Evolutionary conservation across 2,888 invertebrate species (phyloP), one percentile per base, ranked within the genome.

Genomic region (Agrypnus murinus): DNA sequence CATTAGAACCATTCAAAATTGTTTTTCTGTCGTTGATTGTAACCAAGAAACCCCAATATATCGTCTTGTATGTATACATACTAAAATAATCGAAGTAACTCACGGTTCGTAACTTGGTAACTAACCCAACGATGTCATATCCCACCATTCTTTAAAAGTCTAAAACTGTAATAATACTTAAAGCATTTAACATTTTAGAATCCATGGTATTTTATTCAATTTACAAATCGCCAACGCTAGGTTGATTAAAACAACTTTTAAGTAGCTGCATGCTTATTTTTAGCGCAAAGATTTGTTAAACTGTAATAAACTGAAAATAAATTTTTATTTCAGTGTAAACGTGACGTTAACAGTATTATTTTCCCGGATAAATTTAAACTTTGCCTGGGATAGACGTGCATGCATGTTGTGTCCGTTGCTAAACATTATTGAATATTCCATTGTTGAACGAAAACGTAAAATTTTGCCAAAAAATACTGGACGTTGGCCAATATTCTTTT

Each of bases 301-400:
- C 53, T 14, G 25, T 25, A 25, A 25, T 25, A 25, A 25, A 25
- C 25, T 12, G 12, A 53, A 25, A 48, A 31, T 48, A 31, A 17
- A 12, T 40, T 32, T 53, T 53, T 53, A 53, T 53, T 46, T 46
- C 46, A 10, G 46, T 10, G n/a, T n/a, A 53, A 12, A 32, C 53
- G 32, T 53, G 32, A 53, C 53, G 53, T 32, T 32, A 53, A 14
- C 31, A 32, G 53, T 53, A 34, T 53, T 53, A 53, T 53, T 32
- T 53, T 34, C 53, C 53, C 32, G 53, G 53, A 53, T 53, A 53
- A 14, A 53, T 53, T 53, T 53, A 53, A 48, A 34, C 34, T 32
- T 53, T 53, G 53, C 53, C 53, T 34, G 53, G 53, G 53, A 53
- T 32, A 45, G 14, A 45, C 15, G 17, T 17, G 17, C 15, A 45